Percentiles rank a stretch among this genome's conserved stretches.
These are phyloP conservation scores for Tenualosa ilisha DNA, from an alignment of 2,797 vertebrate species.

Conservation along the genomic window DNA sequence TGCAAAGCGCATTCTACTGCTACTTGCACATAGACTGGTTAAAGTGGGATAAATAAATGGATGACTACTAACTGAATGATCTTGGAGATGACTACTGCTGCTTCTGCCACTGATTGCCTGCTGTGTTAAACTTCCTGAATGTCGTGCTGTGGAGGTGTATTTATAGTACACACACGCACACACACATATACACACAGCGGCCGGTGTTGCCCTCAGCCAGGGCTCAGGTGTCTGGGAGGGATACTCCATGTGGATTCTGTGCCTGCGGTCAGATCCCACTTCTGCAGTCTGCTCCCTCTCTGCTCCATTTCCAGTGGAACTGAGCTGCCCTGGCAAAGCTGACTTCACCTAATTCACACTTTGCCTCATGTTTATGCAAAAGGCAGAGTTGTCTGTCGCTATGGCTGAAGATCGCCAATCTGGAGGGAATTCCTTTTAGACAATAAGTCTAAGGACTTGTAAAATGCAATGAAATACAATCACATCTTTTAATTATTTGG, in stretches of 20 bases:
- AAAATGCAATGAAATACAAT: background rate
- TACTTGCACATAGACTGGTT: background rate
- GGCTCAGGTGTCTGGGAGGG: slow-evolving; percentile 8
- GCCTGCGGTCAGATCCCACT: background rate
- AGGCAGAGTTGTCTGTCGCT: background rate
- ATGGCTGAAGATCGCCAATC: background rate
- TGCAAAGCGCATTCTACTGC: background rate
- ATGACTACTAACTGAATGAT: background rate
- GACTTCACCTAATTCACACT: background rate
- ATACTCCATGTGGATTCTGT: background rate
- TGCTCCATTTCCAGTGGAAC: background rate
- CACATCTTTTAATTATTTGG: background rate
- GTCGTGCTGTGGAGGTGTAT: background rate
- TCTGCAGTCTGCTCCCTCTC: background rate
- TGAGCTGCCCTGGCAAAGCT: background rate
- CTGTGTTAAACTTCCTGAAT: background rate
- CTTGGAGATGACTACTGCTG: slow-evolving; percentile 40
- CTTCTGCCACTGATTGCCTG: background rate
- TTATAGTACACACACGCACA: background rate
- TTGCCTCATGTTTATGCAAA: slow-evolving; percentile 3
- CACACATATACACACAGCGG: background rate
- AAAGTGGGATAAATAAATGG: too few species aligned
- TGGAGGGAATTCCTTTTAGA: background rate
- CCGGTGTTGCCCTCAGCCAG: background rate
- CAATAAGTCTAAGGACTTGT: background rate